A percentile compares a stretch with the other conserved stretches of the same genome.
Conservation (phyloP, 2,888 invertebrate species). For the Elysia crispata region DNA sequence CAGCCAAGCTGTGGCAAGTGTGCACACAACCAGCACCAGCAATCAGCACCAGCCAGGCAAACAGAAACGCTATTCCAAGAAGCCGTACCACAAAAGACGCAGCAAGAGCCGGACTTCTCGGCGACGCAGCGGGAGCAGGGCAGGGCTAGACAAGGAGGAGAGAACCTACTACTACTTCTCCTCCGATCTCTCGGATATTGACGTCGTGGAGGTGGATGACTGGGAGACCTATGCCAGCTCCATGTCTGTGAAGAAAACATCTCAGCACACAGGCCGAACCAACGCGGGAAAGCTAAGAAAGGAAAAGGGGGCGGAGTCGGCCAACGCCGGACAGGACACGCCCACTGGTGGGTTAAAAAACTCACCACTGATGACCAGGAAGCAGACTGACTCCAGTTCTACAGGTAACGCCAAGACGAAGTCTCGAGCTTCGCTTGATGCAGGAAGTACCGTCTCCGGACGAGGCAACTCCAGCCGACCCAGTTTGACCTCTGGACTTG, state of each 20-base stretch:
- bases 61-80: conserved; percentile 29
- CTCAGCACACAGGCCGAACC: not conserved
- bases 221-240: conserved; percentile 11
- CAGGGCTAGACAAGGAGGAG: conserved; percentile 18
- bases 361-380: not conserved
- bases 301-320: not conserved
- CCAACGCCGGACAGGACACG: not conserved
- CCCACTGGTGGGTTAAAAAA: not conserved
- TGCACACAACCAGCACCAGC: not conserved
- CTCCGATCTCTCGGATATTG: conserved; percentile 48
- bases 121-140: conserved; percentile 5
- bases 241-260: not conserved
- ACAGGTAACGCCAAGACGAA: not conserved
- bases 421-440: not conserved
- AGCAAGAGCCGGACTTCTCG: conserved; percentile 36
- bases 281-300: not conserved
- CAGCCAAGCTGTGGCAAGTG: too few species aligned
- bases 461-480: not conserved
- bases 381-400: not conserved
- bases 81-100: conserved; percentile 23
- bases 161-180: conserved; percentile 43
- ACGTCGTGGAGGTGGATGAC: conserved; percentile 44
- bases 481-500: not conserved
- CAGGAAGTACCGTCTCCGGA: not conserved
- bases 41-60: not conserved